Conservation (phyloP, 2,797 vertebrate species). For the Aratinga solstitialis region DNA sequence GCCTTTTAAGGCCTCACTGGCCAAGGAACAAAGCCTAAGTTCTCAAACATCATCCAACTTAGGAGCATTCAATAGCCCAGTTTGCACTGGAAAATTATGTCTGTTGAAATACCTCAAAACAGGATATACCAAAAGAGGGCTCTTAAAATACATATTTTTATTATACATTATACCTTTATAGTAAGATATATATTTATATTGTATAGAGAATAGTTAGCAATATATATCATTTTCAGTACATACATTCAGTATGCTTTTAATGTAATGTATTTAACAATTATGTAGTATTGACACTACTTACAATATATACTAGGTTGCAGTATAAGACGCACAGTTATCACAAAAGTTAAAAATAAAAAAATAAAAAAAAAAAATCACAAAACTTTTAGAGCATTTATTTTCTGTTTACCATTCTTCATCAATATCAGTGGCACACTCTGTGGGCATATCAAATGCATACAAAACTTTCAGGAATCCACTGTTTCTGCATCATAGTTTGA, state of each 20-base stretch:
- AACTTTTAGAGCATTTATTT: neutral
- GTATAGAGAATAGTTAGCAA: neutral
- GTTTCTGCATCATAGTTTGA: neutral
- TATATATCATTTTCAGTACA: neutral
- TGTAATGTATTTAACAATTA: neutral
- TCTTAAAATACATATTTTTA: neutral
- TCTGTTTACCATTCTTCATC: neutral
- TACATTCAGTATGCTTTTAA: neutral
- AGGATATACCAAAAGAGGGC: neutral
- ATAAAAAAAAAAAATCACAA: rapidly evolving
- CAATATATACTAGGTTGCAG: neutral
- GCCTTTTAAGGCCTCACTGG: neutral
- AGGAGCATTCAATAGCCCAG: neutral
- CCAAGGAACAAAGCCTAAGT: neutral
- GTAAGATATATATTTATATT: neutral
- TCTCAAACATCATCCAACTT: neutral
- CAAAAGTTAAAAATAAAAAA: neutral
- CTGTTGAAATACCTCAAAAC: neutral
- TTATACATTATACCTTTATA: neutral
- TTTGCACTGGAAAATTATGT: neutral
- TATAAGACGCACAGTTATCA: neutral
- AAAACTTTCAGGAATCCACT: neutral
- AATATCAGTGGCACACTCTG: neutral
- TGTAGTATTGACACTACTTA: neutral
- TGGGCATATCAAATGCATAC: neutral